Percentiles rank a stretch among this genome's conserved stretches.
phyloP scores from a whole-genome alignment of 2,888 invertebrate species.

The Lordiphosa andalusiaca region DNA sequence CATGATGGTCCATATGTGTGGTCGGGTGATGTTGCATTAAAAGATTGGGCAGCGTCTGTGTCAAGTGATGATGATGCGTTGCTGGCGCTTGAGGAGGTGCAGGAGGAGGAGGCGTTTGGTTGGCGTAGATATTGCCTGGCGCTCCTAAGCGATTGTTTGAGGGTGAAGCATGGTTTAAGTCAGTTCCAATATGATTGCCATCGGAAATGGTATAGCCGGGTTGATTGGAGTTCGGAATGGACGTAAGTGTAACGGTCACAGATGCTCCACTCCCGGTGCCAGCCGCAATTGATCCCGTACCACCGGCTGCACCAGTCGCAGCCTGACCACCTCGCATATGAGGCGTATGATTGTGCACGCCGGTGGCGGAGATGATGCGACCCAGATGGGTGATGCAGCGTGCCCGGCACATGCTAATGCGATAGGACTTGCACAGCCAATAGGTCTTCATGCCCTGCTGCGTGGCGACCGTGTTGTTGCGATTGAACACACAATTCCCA shows the following conservation, averaged over 20 bases:
- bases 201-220: conserved; percentile 45
- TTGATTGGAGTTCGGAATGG: conserved; percentile 46
- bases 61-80: conserved; percentile 63
- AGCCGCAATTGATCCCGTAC: conserved; percentile 9
- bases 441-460: conserved; percentile 81
- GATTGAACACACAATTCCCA: conserved; percentile 80
- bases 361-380: conserved; percentile 80
- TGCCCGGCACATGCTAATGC: conserved; percentile 80
- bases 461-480: conserved; percentile 81
- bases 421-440: conserved; percentile 81
- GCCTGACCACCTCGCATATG: conserved; percentile 76
- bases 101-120: conserved; percentile 41
- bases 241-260: conserved; percentile 23
- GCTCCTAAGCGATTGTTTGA: conserved; percentile 12
- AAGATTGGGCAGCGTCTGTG: conserved; percentile 70
- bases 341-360: conserved; percentile 80
- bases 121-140: conserved; percentile 41
- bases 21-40: conserved; percentile 68
- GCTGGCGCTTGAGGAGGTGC: conserved; percentile 27
- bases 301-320: conserved; percentile 5
- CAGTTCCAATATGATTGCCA: conserved; percentile 20
- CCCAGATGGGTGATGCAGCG: conserved; percentile 81
- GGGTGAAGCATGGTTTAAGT: conserved; percentile 24
- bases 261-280: conserved; percentile 22
- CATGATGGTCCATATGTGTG: conserved; percentile 55